phyloP scores from a whole-genome alignment of 2,888 invertebrate genomes.

The Sarcophaga variegata region DNA sequence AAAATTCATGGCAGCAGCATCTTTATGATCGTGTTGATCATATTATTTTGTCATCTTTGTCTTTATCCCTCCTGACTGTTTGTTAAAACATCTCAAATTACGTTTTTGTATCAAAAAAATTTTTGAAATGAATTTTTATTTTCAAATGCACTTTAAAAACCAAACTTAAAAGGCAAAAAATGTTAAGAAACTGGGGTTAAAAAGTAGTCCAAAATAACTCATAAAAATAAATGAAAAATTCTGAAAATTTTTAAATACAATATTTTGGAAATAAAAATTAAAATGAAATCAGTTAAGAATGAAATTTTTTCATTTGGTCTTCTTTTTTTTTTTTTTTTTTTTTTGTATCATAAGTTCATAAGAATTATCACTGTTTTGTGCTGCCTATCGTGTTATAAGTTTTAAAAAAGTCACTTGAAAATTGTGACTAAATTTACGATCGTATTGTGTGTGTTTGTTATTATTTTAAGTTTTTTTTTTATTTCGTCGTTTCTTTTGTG shows the following conservation, averaged over 20 bases:
- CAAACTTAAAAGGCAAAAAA: neutral
- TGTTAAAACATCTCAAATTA: constrained; percentile 59
- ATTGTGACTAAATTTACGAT: constrained; percentile 64
- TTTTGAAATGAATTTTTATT: neutral
- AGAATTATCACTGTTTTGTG: constrained; percentile 64
- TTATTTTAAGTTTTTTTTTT: constrained; percentile 9
- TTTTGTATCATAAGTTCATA: constrained; percentile 45
- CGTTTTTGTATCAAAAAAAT: constrained; percentile 32
- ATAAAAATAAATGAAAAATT: constrained; percentile 62
- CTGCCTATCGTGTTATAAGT: constrained; percentile 56
- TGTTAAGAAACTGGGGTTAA: constrained; percentile 2
- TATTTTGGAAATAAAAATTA: constrained; percentile 53
- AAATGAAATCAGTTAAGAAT: constrained; percentile 69
- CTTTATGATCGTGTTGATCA: constrained; percentile 55
- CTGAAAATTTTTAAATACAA: constrained; percentile 40
- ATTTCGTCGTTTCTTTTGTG: constrained; percentile 20
- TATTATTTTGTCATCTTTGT: constrained; percentile 32
- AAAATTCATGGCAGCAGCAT: constrained; percentile 32
- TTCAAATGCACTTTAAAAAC: constrained; percentile 45
- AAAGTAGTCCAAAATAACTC: constrained; percentile 54
- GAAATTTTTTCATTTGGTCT: neutral
- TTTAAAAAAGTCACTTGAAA: constrained; percentile 48
- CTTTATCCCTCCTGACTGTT: neutral
- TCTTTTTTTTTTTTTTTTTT: constrained; percentile 16
- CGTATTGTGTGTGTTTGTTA: constrained; percentile 57